Base-by-base conservation (phyloP, 2,113 vertebrate species). In the Platycercus adscitus region DNA sequence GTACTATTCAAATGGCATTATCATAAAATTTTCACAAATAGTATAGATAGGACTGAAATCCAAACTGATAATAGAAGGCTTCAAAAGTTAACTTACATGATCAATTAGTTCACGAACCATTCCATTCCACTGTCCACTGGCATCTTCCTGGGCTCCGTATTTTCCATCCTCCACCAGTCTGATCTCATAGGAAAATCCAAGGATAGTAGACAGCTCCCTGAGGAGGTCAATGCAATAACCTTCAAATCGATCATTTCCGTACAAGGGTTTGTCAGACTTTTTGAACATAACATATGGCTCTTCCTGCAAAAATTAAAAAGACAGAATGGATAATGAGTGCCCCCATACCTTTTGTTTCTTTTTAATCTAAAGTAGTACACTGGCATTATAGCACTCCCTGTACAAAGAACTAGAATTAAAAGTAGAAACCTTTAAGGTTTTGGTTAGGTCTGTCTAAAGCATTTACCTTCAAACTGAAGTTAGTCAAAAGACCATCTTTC, bases 241-340 rank as follows among this genome's bases (percentile, higher is more conserved):
- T 94, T 99, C 99, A 93, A 99, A 99, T 91, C 99, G 98, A 93
- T 99, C 99, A 82, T 99, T 99, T 68, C 99, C 99, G 13, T 99
- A 99, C 73, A 99, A 98, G 16, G 99, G 99, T 93, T 99, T 99
- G 97, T 99, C 99, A 89, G 99, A 99, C 92, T 99, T 99, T 98
- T 99, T 99, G 97, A 99, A 99, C 98, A 99, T 98, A 96, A 99
- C 99, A 81, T 99, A 99, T 18, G 99, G 99, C 97, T 99, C 99
- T 97, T 99, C 99, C 99, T 99, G 98, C 86, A 95, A 94, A 79
- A 41, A 88, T 76, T 44, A 41, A 91, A 81, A 41, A 88, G 44
- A 61, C 88, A 97, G 23, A 63, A 70, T 4, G 12, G 35, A 85
- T 49, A 92, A 70, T 37, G 49, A 63, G 9, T 29, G 5, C 0